Percentiles rank a stretch among this genome's conserved stretches.
Evolutionary conservation across 2,113 vertebrate species (phyloP).

Genomic region (Rhinolophus ferrumequinum): DNA sequence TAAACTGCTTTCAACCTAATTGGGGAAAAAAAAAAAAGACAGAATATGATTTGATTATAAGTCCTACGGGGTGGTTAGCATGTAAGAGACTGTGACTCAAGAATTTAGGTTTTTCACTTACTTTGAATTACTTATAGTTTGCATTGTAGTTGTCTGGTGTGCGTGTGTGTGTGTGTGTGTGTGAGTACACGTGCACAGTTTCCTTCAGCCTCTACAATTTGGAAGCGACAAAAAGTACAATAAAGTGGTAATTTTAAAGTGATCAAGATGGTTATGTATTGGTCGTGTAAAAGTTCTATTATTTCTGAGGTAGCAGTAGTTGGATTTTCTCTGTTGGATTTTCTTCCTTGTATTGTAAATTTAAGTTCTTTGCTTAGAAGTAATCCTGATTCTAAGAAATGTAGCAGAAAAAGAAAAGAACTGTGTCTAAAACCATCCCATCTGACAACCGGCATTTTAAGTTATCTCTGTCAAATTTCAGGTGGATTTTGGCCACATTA

Average conservation of each 20-base stretch:
- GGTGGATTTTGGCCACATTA: not conserved
- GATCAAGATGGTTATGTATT: not conserved
- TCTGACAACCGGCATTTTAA: not conserved
- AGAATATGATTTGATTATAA: slow-evolving; percentile 68
- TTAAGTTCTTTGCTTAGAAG: slow-evolving; percentile 23
- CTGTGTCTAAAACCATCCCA: not conserved
- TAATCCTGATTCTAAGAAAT: slow-evolving; percentile 15
- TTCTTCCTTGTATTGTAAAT: slow-evolving; percentile 25
- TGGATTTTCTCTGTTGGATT: slow-evolving; percentile 29
- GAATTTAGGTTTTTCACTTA: slow-evolving; percentile 55
- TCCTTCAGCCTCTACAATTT: not conserved
- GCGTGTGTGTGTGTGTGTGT: not conserved
- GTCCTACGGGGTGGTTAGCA: slow-evolving; percentile 29
- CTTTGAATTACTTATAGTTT: slow-evolving; percentile 59
- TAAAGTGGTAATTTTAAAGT: slow-evolving; percentile 32
- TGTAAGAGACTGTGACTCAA: slow-evolving; percentile 27
- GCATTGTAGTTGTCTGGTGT: not conserved
- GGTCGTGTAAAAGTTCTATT: not conserved
- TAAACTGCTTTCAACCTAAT: slow-evolving; percentile 73
- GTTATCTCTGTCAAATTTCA: slow-evolving; percentile 1
- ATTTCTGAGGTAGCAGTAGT: not conserved
- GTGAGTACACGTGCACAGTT: not conserved
- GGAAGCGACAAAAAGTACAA: not conserved
- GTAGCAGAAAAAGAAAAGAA: not conserved
- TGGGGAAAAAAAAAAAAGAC: not conserved